A percentile compares a stretch with the other conserved stretches of the same genome.
phyloP scores from a whole-genome alignment of 2,113 vertebrate species.

The Myotis brandtii region DNA sequence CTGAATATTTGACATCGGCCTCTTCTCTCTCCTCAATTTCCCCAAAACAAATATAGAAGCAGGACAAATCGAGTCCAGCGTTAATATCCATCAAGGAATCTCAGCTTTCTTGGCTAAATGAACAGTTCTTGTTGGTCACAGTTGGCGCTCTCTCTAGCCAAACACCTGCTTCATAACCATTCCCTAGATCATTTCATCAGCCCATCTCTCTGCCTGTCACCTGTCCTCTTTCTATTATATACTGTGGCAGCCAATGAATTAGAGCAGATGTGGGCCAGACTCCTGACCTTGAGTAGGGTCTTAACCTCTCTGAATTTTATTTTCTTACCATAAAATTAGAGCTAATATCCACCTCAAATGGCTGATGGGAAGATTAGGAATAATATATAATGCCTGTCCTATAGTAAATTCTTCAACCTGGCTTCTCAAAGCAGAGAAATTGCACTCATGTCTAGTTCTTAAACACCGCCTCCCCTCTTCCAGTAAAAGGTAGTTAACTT shows the following conservation, averaged over 20 bases:
- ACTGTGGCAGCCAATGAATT: neutral
- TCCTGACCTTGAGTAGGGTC: neutral
- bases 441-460: neutral
- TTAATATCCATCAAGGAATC: neutral
- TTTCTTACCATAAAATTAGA: slow-evolving; percentile 21
- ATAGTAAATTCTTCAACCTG: neutral
- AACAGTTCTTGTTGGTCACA: neutral
- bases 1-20: neutral
- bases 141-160: neutral
- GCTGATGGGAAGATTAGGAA: neutral
- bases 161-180: neutral
- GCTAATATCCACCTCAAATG: neutral
- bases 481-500: neutral
- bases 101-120: neutral
- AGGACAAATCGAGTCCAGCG: neutral
- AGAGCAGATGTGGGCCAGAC: neutral
- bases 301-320: neutral
- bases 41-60: neutral
- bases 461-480: neutral
- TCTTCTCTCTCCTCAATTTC: neutral
- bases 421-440: neutral
- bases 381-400: neutral
- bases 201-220: neutral
- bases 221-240: neutral
- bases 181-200: neutral